Evolutionary conservation across 1,140 invertebrate species (phyloP).

Genomic region (Drosophila parvula): DNA sequence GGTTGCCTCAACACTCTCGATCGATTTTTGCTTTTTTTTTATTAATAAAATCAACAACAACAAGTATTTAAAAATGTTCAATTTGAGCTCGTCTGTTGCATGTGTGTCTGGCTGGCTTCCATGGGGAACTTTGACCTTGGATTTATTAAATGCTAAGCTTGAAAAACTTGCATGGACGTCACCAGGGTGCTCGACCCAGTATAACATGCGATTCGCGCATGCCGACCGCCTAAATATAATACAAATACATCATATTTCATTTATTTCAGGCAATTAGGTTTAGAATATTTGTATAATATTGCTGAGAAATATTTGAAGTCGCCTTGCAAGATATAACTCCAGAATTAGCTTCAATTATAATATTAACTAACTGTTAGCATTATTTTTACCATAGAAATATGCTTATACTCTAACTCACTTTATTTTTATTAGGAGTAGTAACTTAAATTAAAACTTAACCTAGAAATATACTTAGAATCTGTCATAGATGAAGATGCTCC

Average conservation of each 20-base stretch:
- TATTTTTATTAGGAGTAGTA: too few species aligned
- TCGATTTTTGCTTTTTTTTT: slow-evolving; percentile 2
- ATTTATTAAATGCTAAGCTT: slow-evolving; percentile 43
- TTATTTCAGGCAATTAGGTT: not conserved
- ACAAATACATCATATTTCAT: slow-evolving; percentile 3
- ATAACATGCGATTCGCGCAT: slow-evolving; percentile 58
- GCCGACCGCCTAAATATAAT: slow-evolving; percentile 18
- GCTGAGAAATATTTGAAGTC: not conserved
- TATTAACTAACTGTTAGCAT: not conserved
- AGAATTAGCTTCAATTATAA: not conserved
- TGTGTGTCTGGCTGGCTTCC: slow-evolving; percentile 58
- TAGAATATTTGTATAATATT: not conserved
- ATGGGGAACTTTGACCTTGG: slow-evolving; percentile 68
- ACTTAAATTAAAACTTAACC: too few species aligned
- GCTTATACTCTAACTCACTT: too few species aligned
- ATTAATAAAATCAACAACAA: slow-evolving; percentile 24
- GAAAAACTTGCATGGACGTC: slow-evolving; percentile 62
- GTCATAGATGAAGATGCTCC: too few species aligned
- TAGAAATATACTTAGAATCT: too few species aligned
- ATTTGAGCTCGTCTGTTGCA: slow-evolving; percentile 55
- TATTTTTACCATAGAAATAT: not conserved
- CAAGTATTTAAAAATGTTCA: slow-evolving; percentile 56
- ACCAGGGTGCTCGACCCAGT: slow-evolving; percentile 20
- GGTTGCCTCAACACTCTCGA: slow-evolving; percentile 11
- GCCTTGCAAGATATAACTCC: not conserved